Conservation (phyloP, 1,140 invertebrate species). For the Drosophila neocordata region DNA sequence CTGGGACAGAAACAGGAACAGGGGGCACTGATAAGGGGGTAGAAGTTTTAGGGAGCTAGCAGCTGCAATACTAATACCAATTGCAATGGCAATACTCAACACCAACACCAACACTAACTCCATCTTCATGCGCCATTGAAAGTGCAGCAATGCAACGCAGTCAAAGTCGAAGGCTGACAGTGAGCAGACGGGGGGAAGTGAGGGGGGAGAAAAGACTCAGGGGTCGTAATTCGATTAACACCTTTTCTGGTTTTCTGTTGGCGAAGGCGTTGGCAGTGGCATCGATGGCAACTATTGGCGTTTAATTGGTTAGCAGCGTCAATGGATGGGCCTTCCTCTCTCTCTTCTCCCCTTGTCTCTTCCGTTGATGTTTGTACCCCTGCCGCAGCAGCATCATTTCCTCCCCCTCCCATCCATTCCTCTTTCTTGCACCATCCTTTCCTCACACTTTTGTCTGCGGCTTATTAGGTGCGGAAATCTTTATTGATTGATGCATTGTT, state of each 20-base stretch:
- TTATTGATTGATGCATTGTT: conserved; percentile 80
- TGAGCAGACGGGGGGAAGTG: neutral
- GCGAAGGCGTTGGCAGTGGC: conserved; percentile 32
- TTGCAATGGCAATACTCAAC: neutral
- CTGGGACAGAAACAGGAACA: no score
- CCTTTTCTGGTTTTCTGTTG: conserved; percentile 43
- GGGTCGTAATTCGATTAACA: conserved; percentile 77
- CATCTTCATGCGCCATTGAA: conserved; percentile 30
- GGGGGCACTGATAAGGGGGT: neutral
- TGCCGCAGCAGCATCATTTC: neutral
- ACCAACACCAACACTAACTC: neutral
- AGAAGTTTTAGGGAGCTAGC: conserved; percentile 3
- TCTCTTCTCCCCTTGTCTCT: neutral
- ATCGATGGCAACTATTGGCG: conserved; percentile 54
- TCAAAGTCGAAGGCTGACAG: conserved; percentile 5
- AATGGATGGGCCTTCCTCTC: conserved; percentile 48
- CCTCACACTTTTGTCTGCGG: conserved; percentile 46
- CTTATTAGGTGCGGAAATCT: conserved; percentile 81
- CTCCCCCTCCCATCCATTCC: neutral
- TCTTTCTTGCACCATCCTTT: neutral
- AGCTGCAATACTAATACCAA: conserved; percentile 36
- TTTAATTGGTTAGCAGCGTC: conserved; percentile 73
- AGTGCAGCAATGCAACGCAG: conserved; percentile 32
- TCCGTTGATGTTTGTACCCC: no score
- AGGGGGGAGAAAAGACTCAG: neutral